These are phyloP conservation scores for Neomicropteryx cornuta DNA, from an alignment of 1,140 invertebrate species.

Conservation along the genomic window DNA sequence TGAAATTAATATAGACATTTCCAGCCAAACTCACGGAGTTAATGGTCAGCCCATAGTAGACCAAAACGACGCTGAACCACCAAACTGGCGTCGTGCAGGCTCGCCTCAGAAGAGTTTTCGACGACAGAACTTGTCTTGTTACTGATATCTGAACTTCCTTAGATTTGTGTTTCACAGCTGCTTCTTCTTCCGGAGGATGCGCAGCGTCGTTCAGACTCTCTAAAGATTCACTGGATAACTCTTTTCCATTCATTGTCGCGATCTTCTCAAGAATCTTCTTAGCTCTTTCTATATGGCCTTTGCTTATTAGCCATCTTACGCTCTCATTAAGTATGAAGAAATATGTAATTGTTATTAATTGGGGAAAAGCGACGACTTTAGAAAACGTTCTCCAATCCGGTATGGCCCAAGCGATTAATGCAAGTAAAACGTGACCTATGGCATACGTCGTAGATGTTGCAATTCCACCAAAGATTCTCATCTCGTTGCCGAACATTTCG, in stretches of 20 bases:
- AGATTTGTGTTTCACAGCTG: neutral
- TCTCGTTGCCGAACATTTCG: conserved; percentile 54
- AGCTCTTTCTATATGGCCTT: conserved; percentile 46
- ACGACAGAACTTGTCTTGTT: conserved; percentile 34
- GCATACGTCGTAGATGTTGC: conserved; percentile 50
- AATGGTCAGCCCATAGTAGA: conserved; percentile 73
- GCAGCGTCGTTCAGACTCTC: conserved; percentile 18
- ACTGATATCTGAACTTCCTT: conserved; percentile 14
- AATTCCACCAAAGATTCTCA: conserved; percentile 52
- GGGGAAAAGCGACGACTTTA: conserved; percentile 48
- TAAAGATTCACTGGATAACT: conserved; percentile 33
- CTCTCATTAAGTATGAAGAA: conserved; percentile 44
- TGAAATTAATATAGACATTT: conserved; percentile 59
- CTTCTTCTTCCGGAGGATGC: conserved; percentile 2
- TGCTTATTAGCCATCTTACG: conserved; percentile 55
- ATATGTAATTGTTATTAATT: conserved; percentile 44
- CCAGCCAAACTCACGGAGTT: conserved; percentile 65
- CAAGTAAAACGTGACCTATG: conserved; percentile 49
- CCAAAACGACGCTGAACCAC: conserved; percentile 62
- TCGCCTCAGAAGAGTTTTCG: conserved; percentile 40
- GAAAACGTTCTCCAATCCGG: conserved; percentile 53
- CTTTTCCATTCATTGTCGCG: conserved; percentile 46
- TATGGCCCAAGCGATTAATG: conserved; percentile 48
- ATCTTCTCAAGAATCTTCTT: conserved; percentile 39
- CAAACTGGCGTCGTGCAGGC: conserved; percentile 48